Evolutionary conservation across 2,113 vertebrate genomes (phyloP).

Genomic region (Pitta sordida): DNA sequence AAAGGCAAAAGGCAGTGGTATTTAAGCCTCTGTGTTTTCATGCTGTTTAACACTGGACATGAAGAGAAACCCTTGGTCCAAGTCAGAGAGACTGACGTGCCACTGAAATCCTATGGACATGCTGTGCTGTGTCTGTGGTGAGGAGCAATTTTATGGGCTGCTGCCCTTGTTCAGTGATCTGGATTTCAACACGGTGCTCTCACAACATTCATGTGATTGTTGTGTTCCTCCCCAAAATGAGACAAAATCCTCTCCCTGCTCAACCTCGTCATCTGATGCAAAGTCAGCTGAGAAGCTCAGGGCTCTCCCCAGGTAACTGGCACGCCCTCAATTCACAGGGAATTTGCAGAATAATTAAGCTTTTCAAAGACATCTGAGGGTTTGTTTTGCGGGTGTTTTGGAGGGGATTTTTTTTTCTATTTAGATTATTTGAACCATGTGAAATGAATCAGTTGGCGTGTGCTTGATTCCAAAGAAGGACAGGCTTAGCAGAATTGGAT

Average conservation of each 20-base stretch:
- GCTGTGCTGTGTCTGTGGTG: rapidly evolving
- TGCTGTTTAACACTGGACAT: rapidly evolving
- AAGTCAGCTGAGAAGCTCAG: background rate
- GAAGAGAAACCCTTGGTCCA: background rate
- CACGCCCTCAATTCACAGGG: background rate
- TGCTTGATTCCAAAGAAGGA: background rate
- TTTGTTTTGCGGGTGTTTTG: background rate
- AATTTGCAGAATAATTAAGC: background rate
- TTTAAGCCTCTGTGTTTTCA: background rate
- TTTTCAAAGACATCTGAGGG: background rate
- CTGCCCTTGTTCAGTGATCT: background rate
- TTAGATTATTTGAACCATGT: background rate
- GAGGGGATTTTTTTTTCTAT: background rate
- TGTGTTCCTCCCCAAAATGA: background rate
- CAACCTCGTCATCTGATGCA: background rate
- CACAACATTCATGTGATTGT: rapidly evolving
- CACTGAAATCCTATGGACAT: rapidly evolving
- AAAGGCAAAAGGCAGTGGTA: background rate
- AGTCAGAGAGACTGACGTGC: background rate
- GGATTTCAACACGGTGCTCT: background rate
- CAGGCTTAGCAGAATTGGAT: background rate
- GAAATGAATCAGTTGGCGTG: background rate
- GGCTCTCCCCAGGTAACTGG: background rate
- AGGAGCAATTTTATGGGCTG: background rate
- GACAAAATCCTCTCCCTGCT: background rate